These are phyloP conservation scores for Mus spretus DNA, from an alignment of 2,797 vertebrate genomes.

Conservation along the genomic window DNA sequence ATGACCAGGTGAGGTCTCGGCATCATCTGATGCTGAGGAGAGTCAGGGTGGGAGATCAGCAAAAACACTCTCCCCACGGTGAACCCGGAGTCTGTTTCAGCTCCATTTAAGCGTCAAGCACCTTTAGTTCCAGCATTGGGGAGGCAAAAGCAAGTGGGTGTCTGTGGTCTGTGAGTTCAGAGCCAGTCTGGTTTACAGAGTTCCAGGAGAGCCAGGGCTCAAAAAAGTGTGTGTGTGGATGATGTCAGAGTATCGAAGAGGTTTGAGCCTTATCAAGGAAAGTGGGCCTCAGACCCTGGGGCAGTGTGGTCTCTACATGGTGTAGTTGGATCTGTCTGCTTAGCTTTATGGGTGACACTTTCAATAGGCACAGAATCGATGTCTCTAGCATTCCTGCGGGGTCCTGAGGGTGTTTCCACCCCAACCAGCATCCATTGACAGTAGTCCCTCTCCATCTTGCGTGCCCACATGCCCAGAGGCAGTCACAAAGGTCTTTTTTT, in stretches of 20 bases:
- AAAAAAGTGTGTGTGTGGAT: neutral
- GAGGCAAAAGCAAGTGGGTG: neutral
- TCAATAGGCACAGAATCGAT: constrained; percentile 10
- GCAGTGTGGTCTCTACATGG: neutral
- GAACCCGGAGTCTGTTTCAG: neutral
- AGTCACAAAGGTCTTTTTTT: neutral
- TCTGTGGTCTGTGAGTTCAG: neutral
- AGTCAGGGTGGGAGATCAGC: neutral
- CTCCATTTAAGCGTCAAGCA: neutral
- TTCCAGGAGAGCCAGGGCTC: neutral
- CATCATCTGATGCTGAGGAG: neutral
- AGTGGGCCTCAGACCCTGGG: neutral
- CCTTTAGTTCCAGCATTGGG: neutral
- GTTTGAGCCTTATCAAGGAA: neutral
- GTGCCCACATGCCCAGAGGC: neutral
- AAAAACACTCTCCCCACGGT: neutral
- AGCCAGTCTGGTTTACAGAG: neutral
- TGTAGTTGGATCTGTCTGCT: neutral
- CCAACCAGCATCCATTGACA: neutral
- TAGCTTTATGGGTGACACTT: neutral
- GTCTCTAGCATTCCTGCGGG: neutral
- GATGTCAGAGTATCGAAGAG: neutral
- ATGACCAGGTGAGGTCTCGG: constrained; percentile 89
- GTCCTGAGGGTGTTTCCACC: neutral
- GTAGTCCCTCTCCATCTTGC: neutral